Base-by-base conservation (phyloP, 1,140 invertebrate species). In the Sitobion miscanthi region DNA sequence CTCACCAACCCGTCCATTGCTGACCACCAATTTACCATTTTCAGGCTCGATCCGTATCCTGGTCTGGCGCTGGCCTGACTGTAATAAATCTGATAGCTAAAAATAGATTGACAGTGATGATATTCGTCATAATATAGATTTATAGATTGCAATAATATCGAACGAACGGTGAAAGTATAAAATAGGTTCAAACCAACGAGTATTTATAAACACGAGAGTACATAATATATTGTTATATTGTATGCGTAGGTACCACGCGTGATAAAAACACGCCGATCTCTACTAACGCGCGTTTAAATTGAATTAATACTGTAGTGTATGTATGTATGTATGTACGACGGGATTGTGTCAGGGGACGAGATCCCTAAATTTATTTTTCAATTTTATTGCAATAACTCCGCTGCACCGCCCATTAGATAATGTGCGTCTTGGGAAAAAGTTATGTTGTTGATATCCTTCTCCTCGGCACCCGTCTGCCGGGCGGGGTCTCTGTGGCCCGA, bases 21-120 rank as follows among this genome's bases (percentile, higher is more conserved):
- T 52, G 96, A 96, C 96, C 97, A 97, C 97, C 97, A 97, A 94
- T 97, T 97, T 1, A 97, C 96, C 94, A 97, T 94, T 0, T 95
- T 94, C 35, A 97, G 94, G 88, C 96, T 95, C 49, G 96, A 95
- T 25, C 95, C 94, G 38, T 95, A 95, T 57, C 96, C 94, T 2
- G 96, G 95, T 8, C 95, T 95, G 0, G 96, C 95, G 9, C 95
- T 95, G 0, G 96, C 97, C 95, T 97, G 97, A 95, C 96, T 97
- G 95, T 97, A 97, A 94, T 96, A 97, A 62, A 97, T 95, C 47
- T 96, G 95, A 94, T 96, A 97, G 45, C 95, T 95, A 69, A 87
- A 54, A 77, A 35, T n/a, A 17, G 4, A 69, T 69, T n/a, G n/a
- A n/a, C 62, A n/a, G 14, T n/a, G 30, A 77, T 17, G 4, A 35